Conservation (phyloP, 1,140 invertebrate genomes). For the Drosophila sulfurigaster region DNA sequence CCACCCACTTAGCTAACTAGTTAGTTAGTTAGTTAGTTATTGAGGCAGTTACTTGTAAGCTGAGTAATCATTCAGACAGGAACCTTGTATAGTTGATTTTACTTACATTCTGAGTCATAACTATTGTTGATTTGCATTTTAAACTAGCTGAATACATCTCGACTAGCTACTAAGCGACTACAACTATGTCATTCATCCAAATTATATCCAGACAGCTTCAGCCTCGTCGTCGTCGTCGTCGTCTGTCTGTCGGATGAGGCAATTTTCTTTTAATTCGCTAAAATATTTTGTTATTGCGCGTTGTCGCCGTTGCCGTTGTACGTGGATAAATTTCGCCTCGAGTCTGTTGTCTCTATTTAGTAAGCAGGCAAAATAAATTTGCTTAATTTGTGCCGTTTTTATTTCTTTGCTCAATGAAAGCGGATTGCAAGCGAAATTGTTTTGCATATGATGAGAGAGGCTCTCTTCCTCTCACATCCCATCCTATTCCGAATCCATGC, state of each 20-base stretch:
- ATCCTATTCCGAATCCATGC: no score
- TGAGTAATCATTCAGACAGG: not conserved
- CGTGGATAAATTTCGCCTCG: slow-evolving; percentile 32
- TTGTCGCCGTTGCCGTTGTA: slow-evolving; percentile 43
- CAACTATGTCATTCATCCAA: slow-evolving; percentile 63
- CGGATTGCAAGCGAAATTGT: slow-evolving; percentile 60
- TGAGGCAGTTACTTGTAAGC: slow-evolving; percentile 7
- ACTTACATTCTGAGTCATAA: slow-evolving; percentile 20
- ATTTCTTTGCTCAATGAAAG: slow-evolving; percentile 65
- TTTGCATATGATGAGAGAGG: slow-evolving; percentile 65
- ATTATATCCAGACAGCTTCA: slow-evolving; percentile 31
- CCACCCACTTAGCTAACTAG: slow-evolving; percentile 7
- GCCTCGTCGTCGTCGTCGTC: slow-evolving; percentile 8
- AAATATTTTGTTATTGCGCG: slow-evolving; percentile 75
- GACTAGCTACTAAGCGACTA: slow-evolving; percentile 9
- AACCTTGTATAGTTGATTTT: slow-evolving; percentile 38
- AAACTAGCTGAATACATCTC: slow-evolving; percentile 7
- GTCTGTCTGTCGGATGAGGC: slow-evolving; percentile 65
- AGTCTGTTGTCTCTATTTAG: slow-evolving; percentile 38
- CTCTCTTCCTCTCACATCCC: not conserved
- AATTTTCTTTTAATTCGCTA: slow-evolving; percentile 82
- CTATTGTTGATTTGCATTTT: slow-evolving; percentile 6
- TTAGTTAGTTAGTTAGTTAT: slow-evolving; percentile 8
- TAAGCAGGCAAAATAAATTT: slow-evolving; percentile 66
- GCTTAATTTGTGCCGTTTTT: slow-evolving; percentile 66